These are phyloP conservation scores for Eospalax fontanierii DNA, from an alignment of 2,797 vertebrate genomes.

Conservation along the genomic window DNA sequence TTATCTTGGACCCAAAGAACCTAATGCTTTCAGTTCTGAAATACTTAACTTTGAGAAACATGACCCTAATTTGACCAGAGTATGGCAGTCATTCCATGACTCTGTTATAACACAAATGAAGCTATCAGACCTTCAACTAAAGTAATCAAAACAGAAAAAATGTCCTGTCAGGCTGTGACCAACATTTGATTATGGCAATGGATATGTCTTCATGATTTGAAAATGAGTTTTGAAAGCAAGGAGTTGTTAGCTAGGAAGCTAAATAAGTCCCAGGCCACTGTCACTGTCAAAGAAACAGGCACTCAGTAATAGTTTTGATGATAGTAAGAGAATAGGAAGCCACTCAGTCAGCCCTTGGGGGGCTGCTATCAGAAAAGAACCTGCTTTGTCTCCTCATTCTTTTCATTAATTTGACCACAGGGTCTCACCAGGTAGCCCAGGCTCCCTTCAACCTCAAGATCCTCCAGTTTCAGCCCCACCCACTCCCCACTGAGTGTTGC, in stretches of 20 bases:
- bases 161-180: neutral
- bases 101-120: neutral
- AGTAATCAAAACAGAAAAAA: neutral
- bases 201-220: neutral
- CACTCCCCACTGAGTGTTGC: neutral
- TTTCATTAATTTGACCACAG: neutral
- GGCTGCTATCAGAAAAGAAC: neutral
- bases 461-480: neutral
- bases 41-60: constrained; percentile 17
- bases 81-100: neutral
- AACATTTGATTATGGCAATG: neutral
- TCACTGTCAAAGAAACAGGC: neutral
- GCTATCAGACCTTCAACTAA: neutral
- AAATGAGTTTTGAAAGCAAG: neutral
- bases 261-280: neutral
- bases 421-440: neutral
- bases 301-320: neutral
- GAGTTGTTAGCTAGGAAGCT: neutral
- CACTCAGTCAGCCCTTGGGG: too few relatives aligned
- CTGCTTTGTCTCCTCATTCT: neutral
- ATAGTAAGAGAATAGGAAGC: neutral
- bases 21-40: constrained; percentile 4
- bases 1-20: neutral
- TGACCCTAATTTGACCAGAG: neutral
- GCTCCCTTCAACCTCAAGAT: neutral